Evolutionary conservation across 2,113 vertebrate genomes (phyloP).

Genomic region (Merops nubicus): DNA sequence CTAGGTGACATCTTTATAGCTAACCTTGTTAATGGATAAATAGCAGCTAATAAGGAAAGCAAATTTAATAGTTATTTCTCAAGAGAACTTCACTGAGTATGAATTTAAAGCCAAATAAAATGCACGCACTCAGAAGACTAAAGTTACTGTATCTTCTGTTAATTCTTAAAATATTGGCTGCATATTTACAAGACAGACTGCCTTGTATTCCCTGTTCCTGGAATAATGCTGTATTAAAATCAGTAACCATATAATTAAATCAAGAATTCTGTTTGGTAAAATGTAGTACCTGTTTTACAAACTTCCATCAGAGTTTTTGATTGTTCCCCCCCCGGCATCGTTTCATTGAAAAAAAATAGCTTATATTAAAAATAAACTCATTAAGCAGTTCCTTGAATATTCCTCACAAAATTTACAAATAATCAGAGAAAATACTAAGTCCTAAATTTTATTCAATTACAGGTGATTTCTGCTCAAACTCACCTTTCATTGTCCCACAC

Average conservation of each 20-base stretch:
- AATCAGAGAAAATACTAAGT: background rate
- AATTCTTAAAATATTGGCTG: background rate
- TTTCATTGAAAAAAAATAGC: too few relatives aligned
- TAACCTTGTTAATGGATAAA: constrained; percentile 4
- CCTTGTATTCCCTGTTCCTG: background rate
- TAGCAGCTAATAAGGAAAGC: background rate
- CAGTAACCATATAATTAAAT: background rate
- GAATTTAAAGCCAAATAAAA: background rate
- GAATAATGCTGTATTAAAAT: background rate
- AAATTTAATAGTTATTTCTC: background rate
- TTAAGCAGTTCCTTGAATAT: background rate
- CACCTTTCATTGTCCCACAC: background rate
- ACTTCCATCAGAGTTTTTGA: background rate
- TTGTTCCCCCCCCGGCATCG: background rate
- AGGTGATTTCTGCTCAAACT: background rate
- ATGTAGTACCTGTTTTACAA: background rate
- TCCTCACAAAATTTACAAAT: background rate
- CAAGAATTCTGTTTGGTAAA: background rate
- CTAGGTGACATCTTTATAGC: background rate
- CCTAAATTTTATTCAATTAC: background rate
- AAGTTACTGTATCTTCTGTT: background rate
- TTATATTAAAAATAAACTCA: background rate
- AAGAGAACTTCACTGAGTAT: background rate
- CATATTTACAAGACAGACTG: background rate
- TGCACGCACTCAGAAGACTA: background rate